These are phyloP conservation scores for Heterodera filipjevi DNA, from an alignment of 2,888 invertebrate species.

Conservation along the genomic window DNA sequence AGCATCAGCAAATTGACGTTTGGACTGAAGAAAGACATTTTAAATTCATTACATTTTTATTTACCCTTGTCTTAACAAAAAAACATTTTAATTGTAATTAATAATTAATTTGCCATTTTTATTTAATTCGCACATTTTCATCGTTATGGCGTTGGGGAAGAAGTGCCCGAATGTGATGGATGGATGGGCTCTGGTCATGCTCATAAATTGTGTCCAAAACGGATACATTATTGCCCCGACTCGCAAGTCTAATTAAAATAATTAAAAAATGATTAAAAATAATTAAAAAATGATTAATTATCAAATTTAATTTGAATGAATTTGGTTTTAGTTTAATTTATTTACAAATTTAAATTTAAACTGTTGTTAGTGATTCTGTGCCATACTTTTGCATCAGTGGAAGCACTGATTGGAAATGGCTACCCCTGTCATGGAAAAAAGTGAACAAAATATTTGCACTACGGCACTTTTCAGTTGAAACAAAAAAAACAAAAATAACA, in stretches of 20 bases:
- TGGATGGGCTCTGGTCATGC: background rate
- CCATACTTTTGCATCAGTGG: constrained; percentile 25
- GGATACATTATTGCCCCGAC: constrained; percentile 29
- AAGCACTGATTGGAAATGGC: constrained; percentile 31
- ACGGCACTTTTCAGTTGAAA: background rate
- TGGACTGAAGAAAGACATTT: background rate
- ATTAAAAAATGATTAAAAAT: background rate
- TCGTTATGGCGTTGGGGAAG: background rate
- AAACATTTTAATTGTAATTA: background rate
- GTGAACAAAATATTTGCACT: constrained; percentile 30
- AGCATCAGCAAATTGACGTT: background rate
- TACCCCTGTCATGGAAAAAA: constrained; percentile 34
- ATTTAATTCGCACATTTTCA: too few relatives aligned
- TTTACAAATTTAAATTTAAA: too few relatives aligned
- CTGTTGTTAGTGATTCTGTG: too few relatives aligned
- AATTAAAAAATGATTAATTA: background rate
- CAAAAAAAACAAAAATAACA: background rate
- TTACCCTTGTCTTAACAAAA: too few relatives aligned
- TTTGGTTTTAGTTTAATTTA: too few relatives aligned
- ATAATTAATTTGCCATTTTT: background rate
- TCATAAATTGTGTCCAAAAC: constrained; percentile 32
- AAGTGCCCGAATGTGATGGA: constrained; percentile 6
- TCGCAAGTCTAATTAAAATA: constrained; percentile 19
- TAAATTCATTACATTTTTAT: background rate
- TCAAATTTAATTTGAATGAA: too few relatives aligned